A percentile compares a stretch with the other conserved stretches of the same genome.
Evolutionary conservation across 2,113 vertebrate genomes (phyloP).

Genomic region (Narcine bancroftii): DNA sequence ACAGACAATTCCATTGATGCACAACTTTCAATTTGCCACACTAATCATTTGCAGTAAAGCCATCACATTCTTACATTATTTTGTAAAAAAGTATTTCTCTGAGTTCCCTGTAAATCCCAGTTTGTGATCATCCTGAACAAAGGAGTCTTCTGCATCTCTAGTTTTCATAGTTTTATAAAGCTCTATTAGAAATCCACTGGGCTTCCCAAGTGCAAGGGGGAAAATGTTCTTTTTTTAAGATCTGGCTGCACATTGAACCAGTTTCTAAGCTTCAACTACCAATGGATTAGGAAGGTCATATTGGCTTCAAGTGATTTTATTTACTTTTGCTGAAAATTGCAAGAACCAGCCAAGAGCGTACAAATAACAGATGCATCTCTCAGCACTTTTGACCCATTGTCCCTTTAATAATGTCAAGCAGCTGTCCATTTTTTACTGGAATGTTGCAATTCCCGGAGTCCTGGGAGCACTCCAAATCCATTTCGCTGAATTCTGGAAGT

Average conservation of each 20-base stretch:
- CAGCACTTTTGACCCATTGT: not conserved
- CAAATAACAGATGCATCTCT: not conserved
- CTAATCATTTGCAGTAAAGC: not conserved
- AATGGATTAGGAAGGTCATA: not conserved
- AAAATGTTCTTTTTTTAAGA: not conserved
- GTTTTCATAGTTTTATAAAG: not conserved
- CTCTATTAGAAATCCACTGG: not conserved
- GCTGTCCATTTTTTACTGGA: not conserved
- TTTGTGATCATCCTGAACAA: not conserved
- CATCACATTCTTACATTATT: not conserved
- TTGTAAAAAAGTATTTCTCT: not conserved
- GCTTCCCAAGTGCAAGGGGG: not conserved
- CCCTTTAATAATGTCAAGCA: not conserved
- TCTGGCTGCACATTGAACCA: not conserved
- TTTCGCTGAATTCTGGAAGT: not conserved
- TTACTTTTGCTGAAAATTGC: not conserved
- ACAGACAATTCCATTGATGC: too few relatives aligned
- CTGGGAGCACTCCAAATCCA: not conserved
- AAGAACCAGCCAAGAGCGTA: not conserved
- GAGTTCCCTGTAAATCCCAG: not conserved
- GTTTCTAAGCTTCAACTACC: not conserved
- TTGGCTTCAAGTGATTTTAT: not conserved
- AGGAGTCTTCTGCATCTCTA: not conserved
- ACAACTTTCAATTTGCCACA: not conserved
- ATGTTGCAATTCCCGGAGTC: not conserved